A percentile compares a stretch with the other conserved stretches of the same genome.
Conservation (phyloP, 1,140 invertebrate genomes). For the Drosophila ogumai region DNA sequence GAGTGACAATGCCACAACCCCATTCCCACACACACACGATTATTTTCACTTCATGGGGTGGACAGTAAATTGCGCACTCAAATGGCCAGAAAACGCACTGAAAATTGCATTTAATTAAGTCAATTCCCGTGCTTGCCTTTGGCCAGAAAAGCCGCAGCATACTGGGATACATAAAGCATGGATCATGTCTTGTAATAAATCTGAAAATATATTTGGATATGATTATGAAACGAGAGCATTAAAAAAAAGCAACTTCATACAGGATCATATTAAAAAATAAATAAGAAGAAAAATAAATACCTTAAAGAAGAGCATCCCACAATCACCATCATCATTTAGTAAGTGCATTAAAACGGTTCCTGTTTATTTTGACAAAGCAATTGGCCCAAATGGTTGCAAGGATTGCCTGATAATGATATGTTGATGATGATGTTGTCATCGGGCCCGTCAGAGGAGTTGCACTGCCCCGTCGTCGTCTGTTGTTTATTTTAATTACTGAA, state of each 20-base stretch:
- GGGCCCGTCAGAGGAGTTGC: constrained; percentile 37
- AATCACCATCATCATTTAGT: neutral
- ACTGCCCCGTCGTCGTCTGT: constrained; percentile 45
- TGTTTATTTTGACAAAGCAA: constrained; percentile 71
- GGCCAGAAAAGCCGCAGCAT: constrained; percentile 44
- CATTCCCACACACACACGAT: constrained; percentile 3
- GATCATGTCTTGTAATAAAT: neutral
- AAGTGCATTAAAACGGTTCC: constrained; percentile 1
- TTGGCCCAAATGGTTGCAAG: constrained; percentile 55
- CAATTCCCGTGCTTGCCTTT: constrained; percentile 47
- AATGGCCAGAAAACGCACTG: constrained; percentile 72
- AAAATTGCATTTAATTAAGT: constrained; percentile 83
- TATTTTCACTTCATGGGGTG: constrained; percentile 30
- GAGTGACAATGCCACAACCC: constrained; percentile 59
- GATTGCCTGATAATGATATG: constrained; percentile 70
- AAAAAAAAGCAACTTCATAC: too few species aligned
- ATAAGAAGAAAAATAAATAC: too few species aligned
- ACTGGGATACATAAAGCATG: too few species aligned
- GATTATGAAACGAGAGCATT: neutral
- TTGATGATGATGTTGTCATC: constrained; percentile 70
- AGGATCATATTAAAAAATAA: too few species aligned
- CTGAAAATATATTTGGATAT: neutral
- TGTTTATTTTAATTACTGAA: constrained; percentile 85
- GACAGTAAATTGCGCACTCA: constrained; percentile 72
- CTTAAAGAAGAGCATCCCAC: constrained; percentile 13